Percentiles rank a stretch among this genome's conserved stretches.
phyloP scores from a whole-genome alignment of 2,797 vertebrate species.

The Oreortyx pictus region DNA sequence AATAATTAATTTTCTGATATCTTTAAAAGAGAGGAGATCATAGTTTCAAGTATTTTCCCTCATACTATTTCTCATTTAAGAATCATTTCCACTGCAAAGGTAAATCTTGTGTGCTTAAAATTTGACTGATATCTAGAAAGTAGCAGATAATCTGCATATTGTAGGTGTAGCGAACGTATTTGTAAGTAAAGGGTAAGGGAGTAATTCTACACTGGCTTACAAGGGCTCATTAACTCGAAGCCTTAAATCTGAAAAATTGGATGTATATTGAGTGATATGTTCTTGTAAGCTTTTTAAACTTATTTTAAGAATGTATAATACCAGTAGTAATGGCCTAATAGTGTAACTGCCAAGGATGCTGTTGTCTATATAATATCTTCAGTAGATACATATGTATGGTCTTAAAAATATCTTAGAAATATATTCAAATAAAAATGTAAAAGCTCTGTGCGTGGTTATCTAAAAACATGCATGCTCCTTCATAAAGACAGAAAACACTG shows the following conservation, averaged over 20 bases:
- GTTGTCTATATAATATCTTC: neutral
- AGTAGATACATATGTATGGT: neutral
- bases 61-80: slow-evolving; percentile 3
- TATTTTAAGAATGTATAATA: neutral
- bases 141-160: neutral
- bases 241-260: neutral
- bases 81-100: neutral
- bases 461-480: neutral
- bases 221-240: neutral
- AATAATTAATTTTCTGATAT: slow-evolving; percentile 55
- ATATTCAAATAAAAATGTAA: neutral
- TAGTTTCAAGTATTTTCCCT: slow-evolving; percentile 8
- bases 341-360: neutral
- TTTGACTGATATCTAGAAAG: neutral
- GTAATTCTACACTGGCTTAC: neutral
- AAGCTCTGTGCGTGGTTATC: neutral
- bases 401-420: neutral
- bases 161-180: neutral
- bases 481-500: neutral
- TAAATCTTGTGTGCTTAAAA: neutral
- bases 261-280: neutral
- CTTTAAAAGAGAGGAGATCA: slow-evolving; percentile 19
- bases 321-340: neutral
- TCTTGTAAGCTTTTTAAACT: neutral
- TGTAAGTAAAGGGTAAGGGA: neutral